Percentiles rank a stretch among this genome's conserved stretches.
Conservation (phyloP, 2,888 invertebrate species). For the Drosophila lacicola region DNA sequence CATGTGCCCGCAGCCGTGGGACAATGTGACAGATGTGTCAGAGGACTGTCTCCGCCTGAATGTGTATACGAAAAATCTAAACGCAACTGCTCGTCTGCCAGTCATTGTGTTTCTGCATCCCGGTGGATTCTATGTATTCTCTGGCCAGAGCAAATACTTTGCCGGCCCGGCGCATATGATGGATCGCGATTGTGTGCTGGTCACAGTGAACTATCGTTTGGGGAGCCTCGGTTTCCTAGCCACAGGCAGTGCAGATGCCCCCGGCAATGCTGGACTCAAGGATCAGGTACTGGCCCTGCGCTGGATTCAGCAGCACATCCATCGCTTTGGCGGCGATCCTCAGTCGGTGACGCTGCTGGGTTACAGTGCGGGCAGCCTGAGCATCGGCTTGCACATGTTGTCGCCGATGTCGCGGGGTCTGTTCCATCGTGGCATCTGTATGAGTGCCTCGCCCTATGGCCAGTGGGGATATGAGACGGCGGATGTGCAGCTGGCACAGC, state of each 20-base stretch:
- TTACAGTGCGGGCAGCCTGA: constrained; percentile 86
- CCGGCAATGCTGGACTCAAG: constrained; percentile 90
- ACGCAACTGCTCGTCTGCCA: constrained; percentile 81
- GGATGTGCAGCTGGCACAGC: constrained; percentile 87
- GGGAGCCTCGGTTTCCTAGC: constrained; percentile 87
- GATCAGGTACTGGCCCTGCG: constrained; percentile 89
- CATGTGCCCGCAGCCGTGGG: constrained; percentile 86
- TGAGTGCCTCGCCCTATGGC: constrained; percentile 88
- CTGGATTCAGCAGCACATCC: constrained; percentile 89
- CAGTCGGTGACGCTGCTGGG: constrained; percentile 88
- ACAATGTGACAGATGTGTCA: constrained; percentile 77
- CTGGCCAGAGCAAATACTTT: constrained; percentile 86
- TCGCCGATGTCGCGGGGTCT: constrained; percentile 89
- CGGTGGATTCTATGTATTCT: constrained; percentile 87
- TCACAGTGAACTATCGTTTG: constrained; percentile 88
- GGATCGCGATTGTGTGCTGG: constrained; percentile 88
- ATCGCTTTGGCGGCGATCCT: constrained; percentile 89
- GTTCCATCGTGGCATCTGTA: constrained; percentile 89
- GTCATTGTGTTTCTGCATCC: constrained; percentile 89
- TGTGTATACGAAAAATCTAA: constrained; percentile 85
- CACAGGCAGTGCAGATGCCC: constrained; percentile 88
- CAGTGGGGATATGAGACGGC: constrained; percentile 86
- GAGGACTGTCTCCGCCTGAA: constrained; percentile 88
- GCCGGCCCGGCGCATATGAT: constrained; percentile 87
- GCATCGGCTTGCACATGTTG: constrained; percentile 86